A percentile compares a stretch with the other conserved stretches of the same genome.
phyloP scores from a whole-genome alignment of 2,888 invertebrate species.

The Disparrhopalites patrizii region DNA sequence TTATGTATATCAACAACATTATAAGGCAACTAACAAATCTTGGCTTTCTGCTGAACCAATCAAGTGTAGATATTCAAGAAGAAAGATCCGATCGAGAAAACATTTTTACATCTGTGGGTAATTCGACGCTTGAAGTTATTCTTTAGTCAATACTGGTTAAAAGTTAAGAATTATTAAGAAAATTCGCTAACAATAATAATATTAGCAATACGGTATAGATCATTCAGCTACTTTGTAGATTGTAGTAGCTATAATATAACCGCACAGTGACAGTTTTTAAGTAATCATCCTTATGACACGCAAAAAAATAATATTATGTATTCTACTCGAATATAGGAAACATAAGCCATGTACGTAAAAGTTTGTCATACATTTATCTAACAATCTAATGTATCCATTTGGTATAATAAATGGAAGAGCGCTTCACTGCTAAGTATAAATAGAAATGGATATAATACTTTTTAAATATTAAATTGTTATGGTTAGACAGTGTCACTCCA shows the following conservation, averaged over 20 bases:
- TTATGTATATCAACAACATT: conserved; percentile 10
- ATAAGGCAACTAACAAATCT: conserved; percentile 31
- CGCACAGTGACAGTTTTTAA: background rate
- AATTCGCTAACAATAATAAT: conserved; percentile 16
- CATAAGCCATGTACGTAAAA: conserved; percentile 19
- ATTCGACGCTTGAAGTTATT: too few relatives aligned
- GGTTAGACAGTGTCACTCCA: conserved; percentile 12
- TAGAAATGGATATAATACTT: conserved; percentile 6
- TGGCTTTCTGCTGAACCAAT: conserved; percentile 7
- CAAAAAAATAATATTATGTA: background rate
- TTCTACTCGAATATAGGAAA: conserved; percentile 15
- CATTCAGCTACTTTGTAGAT: too few relatives aligned
- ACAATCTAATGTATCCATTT: conserved; percentile 11
- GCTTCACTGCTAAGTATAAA: conserved; percentile 12
- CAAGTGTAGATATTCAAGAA: too few relatives aligned
- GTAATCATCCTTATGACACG: conserved; percentile 12
- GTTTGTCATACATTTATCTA: conserved; percentile 6
- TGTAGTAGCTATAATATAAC: too few relatives aligned
- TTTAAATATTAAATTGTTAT: conserved; percentile 15
- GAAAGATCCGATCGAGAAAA: too few relatives aligned
- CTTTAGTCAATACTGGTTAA: too few relatives aligned
- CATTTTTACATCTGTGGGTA: too few relatives aligned
- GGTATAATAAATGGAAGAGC: conserved; percentile 16
- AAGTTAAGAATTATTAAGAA: background rate
- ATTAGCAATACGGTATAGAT: conserved; percentile 9